Evolutionary conservation across 2,888 invertebrate genomes (phyloP).

Genomic region (Phorcus lineatus): DNA sequence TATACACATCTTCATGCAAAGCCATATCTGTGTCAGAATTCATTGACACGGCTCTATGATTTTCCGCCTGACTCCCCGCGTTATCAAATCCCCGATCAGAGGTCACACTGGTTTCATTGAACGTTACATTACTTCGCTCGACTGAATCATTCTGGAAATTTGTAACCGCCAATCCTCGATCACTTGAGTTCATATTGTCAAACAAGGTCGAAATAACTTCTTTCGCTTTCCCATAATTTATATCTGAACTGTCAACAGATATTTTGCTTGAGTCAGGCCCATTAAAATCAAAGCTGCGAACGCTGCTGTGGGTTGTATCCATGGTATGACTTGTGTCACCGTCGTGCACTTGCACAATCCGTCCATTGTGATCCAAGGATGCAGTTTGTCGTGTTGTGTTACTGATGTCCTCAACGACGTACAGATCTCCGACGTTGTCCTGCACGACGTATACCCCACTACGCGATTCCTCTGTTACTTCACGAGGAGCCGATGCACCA

Average conservation of each 20-base stretch:
- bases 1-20: constrained; percentile 11
- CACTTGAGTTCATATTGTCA: neutral
- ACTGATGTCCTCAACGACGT: constrained; percentile 59
- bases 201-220: constrained; percentile 28
- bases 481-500: neutral
- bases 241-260: neutral
- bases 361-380: constrained; percentile 45
- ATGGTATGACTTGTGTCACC: constrained; percentile 42
- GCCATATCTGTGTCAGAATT: neutral
- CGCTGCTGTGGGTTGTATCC: constrained; percentile 46
- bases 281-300: constrained; percentile 17
- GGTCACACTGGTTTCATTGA: constrained; percentile 5
- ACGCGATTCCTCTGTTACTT: neutral
- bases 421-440: constrained; percentile 56
- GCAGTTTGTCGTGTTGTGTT: constrained; percentile 53
- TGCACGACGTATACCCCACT: constrained; percentile 43
- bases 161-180: neutral
- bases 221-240: constrained; percentile 17
- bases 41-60: neutral
- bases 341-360: constrained; percentile 41
- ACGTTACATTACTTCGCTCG: constrained; percentile 5
- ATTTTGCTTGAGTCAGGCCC: neutral
- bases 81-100: constrained; percentile 18
- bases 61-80: neutral
- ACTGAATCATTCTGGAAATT: constrained; percentile 3